A percentile compares a stretch with the other conserved stretches of the same genome.
Evolutionary conservation across 2,113 vertebrate genomes (phyloP).

Genomic region (Indri indri): DNA sequence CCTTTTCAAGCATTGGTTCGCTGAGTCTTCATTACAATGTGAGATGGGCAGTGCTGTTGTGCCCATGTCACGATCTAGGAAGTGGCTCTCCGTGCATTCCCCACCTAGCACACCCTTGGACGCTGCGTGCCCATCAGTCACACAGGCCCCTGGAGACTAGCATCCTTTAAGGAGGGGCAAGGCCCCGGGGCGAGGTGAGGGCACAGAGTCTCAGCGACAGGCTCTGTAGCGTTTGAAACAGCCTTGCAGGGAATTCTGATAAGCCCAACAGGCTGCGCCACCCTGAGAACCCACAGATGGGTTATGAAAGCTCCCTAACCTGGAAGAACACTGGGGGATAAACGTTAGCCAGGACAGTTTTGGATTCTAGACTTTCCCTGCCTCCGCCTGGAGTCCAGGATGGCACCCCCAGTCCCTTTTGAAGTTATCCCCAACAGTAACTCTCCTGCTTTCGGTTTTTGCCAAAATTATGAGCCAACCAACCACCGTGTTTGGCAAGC

Average conservation of each 20-base stretch:
- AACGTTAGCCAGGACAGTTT: neutral
- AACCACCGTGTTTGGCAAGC: neutral
- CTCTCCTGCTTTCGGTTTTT: neutral
- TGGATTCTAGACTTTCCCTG: neutral
- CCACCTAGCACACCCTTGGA: rapidly evolving
- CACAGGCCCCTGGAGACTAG: no score
- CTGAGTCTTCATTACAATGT: neutral
- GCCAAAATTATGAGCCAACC: neutral
- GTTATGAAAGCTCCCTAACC: neutral
- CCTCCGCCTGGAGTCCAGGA: neutral
- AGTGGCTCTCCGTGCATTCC: neutral
- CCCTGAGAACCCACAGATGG: neutral
- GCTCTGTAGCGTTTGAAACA: no score
- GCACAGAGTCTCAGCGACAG: neutral
- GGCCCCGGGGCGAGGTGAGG: neutral
- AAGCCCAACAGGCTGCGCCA: neutral
- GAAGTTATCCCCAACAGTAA: neutral
- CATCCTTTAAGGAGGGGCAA: neutral
- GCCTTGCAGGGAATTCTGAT: neutral
- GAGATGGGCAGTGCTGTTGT: no score
- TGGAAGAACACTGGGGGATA: neutral
- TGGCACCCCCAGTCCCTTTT: neutral
- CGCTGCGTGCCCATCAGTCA: neutral
- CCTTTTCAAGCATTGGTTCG: neutral
- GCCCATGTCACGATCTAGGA: neutral